phyloP scores from a whole-genome alignment of 2,888 invertebrate genomes.

The Ophion obscuratus region DNA sequence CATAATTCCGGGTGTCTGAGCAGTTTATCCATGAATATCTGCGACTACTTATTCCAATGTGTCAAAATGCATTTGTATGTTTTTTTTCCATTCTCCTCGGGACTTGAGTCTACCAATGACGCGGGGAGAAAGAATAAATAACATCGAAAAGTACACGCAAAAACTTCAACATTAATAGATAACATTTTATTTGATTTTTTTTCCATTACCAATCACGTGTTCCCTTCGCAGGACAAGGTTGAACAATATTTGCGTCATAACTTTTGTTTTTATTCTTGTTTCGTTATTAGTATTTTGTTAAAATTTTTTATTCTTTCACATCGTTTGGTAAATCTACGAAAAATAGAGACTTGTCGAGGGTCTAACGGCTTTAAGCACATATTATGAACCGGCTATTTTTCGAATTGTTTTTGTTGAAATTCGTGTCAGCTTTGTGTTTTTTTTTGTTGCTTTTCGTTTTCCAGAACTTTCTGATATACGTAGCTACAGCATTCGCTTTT shows the following conservation, averaged over 20 bases:
- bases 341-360: conserved; percentile 65
- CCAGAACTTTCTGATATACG: background rate
- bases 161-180: conserved; percentile 77
- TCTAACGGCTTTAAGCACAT: conserved; percentile 55
- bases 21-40: too few species aligned
- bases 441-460: conserved; percentile 18
- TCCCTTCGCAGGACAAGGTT: conserved; percentile 46
- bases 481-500: conserved; percentile 1
- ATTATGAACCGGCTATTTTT: conserved; percentile 13
- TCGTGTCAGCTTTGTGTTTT: conserved; percentile 19
- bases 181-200: conserved; percentile 82
- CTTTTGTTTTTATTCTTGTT: conserved; percentile 41
- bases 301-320: conserved; percentile 24
- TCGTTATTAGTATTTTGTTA: conserved; percentile 33
- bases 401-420: conserved; percentile 33
- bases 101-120: background rate
- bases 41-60: too few species aligned
- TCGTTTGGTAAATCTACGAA: conserved; percentile 64
- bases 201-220: conserved; percentile 62
- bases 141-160: background rate
- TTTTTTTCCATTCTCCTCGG: background rate
- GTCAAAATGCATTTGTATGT: too few species aligned
- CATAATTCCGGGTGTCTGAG: too few species aligned
- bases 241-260: conserved; percentile 31
- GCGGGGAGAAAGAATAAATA: background rate